A percentile compares a stretch with the other conserved stretches of the same genome.
Evolutionary conservation across 1,140 invertebrate species (phyloP).

Genomic region (Drosophila teissieri): DNA sequence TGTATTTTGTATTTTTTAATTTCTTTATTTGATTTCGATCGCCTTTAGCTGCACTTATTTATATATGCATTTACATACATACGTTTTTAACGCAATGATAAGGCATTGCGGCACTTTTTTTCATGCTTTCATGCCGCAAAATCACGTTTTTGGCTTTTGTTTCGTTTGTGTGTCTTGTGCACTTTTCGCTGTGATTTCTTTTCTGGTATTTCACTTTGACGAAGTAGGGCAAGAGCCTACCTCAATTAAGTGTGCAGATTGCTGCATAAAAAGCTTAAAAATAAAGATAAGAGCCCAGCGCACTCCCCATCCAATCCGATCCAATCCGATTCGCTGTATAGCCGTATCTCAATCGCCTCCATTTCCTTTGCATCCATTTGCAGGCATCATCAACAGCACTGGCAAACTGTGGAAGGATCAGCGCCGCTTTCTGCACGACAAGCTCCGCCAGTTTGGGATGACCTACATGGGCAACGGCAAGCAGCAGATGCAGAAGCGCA

Average conservation of each 20-base stretch:
- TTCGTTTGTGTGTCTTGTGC: not conserved
- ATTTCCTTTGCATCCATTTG: not conserved
- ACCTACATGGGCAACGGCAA: constrained; percentile 92
- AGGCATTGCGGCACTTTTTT: constrained; percentile 40
- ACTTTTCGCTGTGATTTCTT: constrained; percentile 29
- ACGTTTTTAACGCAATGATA: constrained; percentile 14
- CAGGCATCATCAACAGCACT: constrained; percentile 96
- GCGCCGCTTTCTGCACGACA: constrained; percentile 94
- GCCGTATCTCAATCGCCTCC: not conserved
- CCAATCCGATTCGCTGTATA: not conserved
- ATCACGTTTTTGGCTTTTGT: constrained; percentile 36
- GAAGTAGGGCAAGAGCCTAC: constrained; percentile 62
- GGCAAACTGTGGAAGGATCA: constrained; percentile 97
- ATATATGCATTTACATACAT: constrained; percentile 2
- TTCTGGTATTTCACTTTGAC: constrained; percentile 28
- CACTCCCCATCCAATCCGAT: not conserved
- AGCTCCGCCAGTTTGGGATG: constrained; percentile 95
- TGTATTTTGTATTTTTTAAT: not conserved
- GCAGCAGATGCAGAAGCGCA: constrained; percentile 92
- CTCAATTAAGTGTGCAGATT: constrained; percentile 57
- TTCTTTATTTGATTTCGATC: not conserved
- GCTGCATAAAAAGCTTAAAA: constrained; percentile 7
- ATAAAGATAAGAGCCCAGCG: constrained; percentile 1
- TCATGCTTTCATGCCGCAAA: constrained; percentile 13
- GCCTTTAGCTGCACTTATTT: constrained; percentile 28